phyloP scores from a whole-genome alignment of 2,113 vertebrate species.

The Marmota monax region DNA sequence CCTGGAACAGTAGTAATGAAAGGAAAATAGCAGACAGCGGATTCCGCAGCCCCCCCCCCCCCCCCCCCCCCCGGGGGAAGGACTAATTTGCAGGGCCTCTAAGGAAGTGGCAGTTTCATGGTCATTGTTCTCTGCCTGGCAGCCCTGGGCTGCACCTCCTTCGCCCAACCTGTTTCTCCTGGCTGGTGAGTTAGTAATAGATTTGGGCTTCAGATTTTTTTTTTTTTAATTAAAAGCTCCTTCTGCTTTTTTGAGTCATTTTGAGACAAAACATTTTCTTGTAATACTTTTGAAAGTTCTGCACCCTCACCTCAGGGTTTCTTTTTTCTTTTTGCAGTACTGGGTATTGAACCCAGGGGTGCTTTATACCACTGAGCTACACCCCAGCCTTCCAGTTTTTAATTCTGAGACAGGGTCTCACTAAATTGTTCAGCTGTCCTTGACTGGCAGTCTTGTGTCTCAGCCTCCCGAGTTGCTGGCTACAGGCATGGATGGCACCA shows the following conservation, averaged over 20 bases:
- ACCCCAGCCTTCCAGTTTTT: not conserved
- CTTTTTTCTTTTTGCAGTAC: not conserved
- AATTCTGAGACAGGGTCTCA: not conserved
- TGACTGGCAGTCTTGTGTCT: not conserved
- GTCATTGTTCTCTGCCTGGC: slow-evolving; percentile 35
- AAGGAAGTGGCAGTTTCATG: slow-evolving; percentile 64
- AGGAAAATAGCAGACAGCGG: slow-evolving; percentile 20
- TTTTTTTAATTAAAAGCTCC: not conserved
- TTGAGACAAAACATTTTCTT: slow-evolving; percentile 31
- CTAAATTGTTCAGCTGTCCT: not conserved
- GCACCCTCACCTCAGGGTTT: not conserved
- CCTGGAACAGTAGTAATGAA: not conserved
- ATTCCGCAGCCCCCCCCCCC: not conserved
- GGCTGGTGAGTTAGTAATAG: not conserved
- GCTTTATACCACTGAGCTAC: not conserved
- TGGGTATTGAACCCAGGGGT: too few species aligned
- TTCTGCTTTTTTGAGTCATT: slow-evolving; percentile 37
- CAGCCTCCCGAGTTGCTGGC: not conserved
- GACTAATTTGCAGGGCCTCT: slow-evolving; percentile 33
- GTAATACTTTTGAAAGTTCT: slow-evolving; percentile 30
- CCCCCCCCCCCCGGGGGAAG: not conserved
- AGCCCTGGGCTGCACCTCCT: not conserved
- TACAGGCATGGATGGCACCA: not conserved
- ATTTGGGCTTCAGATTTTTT: not conserved
- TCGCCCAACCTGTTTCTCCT: slow-evolving; percentile 40